Base-by-base conservation (phyloP, 2,888 invertebrate genomes). In the Drosophila limbata region DNA sequence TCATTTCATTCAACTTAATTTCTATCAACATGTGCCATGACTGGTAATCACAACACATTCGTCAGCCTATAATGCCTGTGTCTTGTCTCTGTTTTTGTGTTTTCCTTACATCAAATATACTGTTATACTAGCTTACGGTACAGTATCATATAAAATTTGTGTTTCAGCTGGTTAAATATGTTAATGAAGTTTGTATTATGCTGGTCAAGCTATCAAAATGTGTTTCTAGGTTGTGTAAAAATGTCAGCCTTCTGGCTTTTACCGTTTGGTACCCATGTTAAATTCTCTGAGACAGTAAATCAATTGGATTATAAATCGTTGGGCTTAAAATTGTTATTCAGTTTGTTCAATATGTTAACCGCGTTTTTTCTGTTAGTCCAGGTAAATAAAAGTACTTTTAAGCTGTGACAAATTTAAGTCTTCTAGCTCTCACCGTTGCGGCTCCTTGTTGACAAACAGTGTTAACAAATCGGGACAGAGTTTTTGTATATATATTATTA, bases 1-100 rank as follows among this genome's bases (percentile, higher is more conserved):
- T 40, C 63, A 63, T 35, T 42, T 76, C 44, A 13, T 19, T 4
- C 45, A 60, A 48, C 50, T 53, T 50, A 39, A 21, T 62, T 61
- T 42, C 64, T 45, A 28, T 68, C 52, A 52, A 19, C 39, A 28
- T 59, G 21, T 37, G 35, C 19, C 57, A 28, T 42, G 52, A 33
- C 28, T 65, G 33, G 39, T 31, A 47, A n/a, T 42, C 25, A 39
- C 57, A 56, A 4, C 35, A 45, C 35, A 35, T 33, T 15, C 25
- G 5, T 35, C 40, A 19, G 31, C 31, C 31, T 10, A 4, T 51
- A 35, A 35, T 13, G n/a, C 21, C 5, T 25, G 25, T 25, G 9
- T 37, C 21, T 19, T 37, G 39, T 15, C n/a, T 37, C 4, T 52
- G 37, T 19, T 28, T 31, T 55, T 40, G 28, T 15, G n/a, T 31